These are phyloP conservation scores for Marisa cornuarietis DNA, from an alignment of 1,140 invertebrate genomes.

Conservation along the genomic window DNA sequence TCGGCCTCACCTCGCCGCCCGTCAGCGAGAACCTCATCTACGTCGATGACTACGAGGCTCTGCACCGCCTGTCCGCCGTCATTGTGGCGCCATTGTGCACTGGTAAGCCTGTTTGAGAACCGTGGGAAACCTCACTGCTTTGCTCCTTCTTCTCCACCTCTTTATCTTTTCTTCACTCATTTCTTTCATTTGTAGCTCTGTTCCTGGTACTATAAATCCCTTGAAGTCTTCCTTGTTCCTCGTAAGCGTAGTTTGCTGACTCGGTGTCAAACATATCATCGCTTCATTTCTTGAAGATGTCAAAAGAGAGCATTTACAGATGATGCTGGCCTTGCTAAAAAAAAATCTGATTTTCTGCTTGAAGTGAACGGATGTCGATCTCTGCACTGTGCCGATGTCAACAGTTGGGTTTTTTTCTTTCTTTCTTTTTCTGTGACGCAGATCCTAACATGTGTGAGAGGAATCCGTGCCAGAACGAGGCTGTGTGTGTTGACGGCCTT, in stretches of 20 bases:
- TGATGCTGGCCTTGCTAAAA: too few relatives aligned
- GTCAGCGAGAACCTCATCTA: conserved; percentile 50
- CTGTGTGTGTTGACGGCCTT: conserved; percentile 75
- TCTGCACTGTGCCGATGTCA: too few relatives aligned
- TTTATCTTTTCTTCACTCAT: background rate
- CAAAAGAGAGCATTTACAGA: too few relatives aligned
- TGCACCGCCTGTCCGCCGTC: conserved; percentile 41
- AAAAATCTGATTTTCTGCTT: too few relatives aligned
- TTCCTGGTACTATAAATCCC: background rate
- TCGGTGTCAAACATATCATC: too few relatives aligned
- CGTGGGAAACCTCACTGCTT: background rate
- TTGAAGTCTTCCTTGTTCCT: background rate
- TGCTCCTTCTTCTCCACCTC: background rate
- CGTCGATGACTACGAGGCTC: conserved; percentile 47
- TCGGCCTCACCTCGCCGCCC: conserved; percentile 51
- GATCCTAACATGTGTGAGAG: conserved; percentile 65
- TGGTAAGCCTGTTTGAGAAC: conserved; percentile 29
- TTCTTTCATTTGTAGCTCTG: background rate
- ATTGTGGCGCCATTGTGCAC: conserved; percentile 52
- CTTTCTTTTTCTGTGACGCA: conserved; percentile 19
- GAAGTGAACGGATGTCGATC: too few relatives aligned
- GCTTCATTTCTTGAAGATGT: too few relatives aligned
- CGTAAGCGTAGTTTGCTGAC: background rate
- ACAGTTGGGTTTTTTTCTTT: too few relatives aligned
- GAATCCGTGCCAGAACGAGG: conserved; percentile 79